Evolutionary conservation across 2,888 invertebrate genomes (phyloP).

Genomic region (Drosophila picticornis): DNA sequence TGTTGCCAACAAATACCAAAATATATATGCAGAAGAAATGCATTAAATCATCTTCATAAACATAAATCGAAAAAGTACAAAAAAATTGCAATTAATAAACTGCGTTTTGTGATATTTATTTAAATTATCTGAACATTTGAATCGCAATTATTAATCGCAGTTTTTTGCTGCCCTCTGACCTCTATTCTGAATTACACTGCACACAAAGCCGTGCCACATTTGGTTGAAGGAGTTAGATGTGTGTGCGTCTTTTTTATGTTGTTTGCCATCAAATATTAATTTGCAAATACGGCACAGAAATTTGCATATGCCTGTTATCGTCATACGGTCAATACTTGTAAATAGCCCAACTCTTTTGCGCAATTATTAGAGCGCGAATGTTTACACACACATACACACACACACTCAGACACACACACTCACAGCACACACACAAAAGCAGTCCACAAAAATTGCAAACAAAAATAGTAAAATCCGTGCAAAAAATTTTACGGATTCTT

Average conservation of each 20-base stretch:
- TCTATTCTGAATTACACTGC: conserved; percentile 8
- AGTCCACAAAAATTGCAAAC: conserved; percentile 56
- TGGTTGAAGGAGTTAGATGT: too few species aligned
- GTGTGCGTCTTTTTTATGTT: conserved; percentile 26
- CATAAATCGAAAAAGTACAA: not conserved
- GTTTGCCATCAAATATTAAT: conserved; percentile 56
- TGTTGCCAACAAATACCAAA: not conserved
- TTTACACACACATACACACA: conserved; percentile 22
- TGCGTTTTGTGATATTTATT: not conserved
- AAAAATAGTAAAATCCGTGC: conserved; percentile 30
- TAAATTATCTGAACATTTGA: conserved; percentile 17
- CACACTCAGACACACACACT: conserved; percentile 12
- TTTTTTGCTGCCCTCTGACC: conserved; percentile 38
- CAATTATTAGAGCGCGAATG: conserved; percentile 70
- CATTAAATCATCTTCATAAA: not conserved
- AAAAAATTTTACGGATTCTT: conserved; percentile 35
- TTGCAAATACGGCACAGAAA: conserved; percentile 44
- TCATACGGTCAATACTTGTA: conserved; percentile 55
- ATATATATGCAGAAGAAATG: not conserved
- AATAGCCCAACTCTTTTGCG: conserved; percentile 56
- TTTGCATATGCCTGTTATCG: conserved; percentile 46
- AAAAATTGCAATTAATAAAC: not conserved
- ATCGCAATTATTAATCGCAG: conserved; percentile 8
- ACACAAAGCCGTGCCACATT: not conserved
- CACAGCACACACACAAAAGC: conserved; percentile 39